Evolutionary conservation across 2,113 vertebrate species (phyloP), one percentile per base, ranked within the genome.

Genomic region (Entelurus aequoreus): DNA sequence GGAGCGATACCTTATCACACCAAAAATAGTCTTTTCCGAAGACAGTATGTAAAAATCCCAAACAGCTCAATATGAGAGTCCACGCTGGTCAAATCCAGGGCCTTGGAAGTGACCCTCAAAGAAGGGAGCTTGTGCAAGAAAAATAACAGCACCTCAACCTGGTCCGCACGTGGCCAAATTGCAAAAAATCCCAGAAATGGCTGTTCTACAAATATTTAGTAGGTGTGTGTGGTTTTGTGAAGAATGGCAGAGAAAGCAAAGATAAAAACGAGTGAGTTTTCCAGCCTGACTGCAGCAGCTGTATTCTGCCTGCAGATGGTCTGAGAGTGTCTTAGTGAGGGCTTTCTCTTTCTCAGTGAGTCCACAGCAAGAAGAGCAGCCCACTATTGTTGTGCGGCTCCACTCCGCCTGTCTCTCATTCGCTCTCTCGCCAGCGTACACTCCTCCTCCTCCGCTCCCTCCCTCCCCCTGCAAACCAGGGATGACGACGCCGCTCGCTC

Each of bases 301-400:
- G 79, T 76, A 68, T 72, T 75, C 71, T 63, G 78, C 66, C 78
- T 77, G 77, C 82, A 80, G 82, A 75, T 74, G 78, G 48, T 69
- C 13, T 75, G 77, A 54, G 76, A 74, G 77, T 65, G 64, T 72
- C 66, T 74, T 71, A 76, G 62, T 70, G 75, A 75, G 69, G 75
- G 55, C 78, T 62, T 69, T 69, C 78, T 78, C 77, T 76, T 75
- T 79, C 71, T 89, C 79, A 85, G 62, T 79, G 84, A 84, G 85
- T 82, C 81, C 86, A 77, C 77, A 66, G 84, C 78, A 83, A 85
- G 83, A 79, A 87, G 84, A 87, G 87, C 85, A 85, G 78, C 83
- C 82, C 76, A 85, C 91, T 92, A 90, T 91, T 91, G 90, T 90
- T 89, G 82, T 88, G 84, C 83, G 56, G 75, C 78, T 85, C 13